Percentiles rank a stretch among this genome's conserved stretches.
Evolutionary conservation across 2,113 vertebrate species (phyloP).

Genomic region (Melozone crissalis): DNA sequence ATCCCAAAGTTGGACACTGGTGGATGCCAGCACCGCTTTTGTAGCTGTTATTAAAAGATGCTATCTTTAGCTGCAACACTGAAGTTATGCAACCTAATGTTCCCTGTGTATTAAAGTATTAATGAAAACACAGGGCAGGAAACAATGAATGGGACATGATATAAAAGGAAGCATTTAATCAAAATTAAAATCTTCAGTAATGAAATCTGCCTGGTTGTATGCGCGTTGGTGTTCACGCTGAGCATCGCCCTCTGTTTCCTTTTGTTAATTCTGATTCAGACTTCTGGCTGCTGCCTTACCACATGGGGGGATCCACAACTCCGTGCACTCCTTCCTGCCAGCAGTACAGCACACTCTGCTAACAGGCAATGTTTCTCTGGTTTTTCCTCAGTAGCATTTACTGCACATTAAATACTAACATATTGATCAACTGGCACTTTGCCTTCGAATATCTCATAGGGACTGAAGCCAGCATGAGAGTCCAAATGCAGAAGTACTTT

Average conservation of each 20-base stretch:
- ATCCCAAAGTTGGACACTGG: background rate
- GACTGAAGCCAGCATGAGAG: background rate
- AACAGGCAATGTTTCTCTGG: background rate
- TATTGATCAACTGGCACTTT: background rate
- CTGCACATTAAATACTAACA: slow-evolving; percentile 14
- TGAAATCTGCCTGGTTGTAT: slow-evolving; percentile 12
- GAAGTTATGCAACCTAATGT: background rate
- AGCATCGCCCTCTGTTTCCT: background rate
- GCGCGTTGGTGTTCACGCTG: background rate
- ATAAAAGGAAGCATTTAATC: slow-evolving; percentile 49
- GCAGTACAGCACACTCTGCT: background rate
- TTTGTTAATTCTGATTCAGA: slow-evolving; percentile 32
- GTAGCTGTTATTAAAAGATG: slow-evolving; percentile 60
- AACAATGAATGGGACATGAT: background rate
- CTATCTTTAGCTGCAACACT: slow-evolving; percentile 2
- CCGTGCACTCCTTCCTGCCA: background rate
- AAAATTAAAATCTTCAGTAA: slow-evolving; percentile 58
- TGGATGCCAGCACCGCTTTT: background rate
- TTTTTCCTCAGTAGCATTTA: slow-evolving; percentile 40
- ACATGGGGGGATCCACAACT: background rate
- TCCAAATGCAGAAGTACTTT: background rate
- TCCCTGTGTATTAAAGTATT: slow-evolving; percentile 9
- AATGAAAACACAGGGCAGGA: slow-evolving; percentile 15
- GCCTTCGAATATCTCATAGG: background rate
- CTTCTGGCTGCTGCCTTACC: slow-evolving; percentile 20